phyloP scores from a whole-genome alignment of 1,140 invertebrate genomes.

The Penaeus vannamei region DNA sequence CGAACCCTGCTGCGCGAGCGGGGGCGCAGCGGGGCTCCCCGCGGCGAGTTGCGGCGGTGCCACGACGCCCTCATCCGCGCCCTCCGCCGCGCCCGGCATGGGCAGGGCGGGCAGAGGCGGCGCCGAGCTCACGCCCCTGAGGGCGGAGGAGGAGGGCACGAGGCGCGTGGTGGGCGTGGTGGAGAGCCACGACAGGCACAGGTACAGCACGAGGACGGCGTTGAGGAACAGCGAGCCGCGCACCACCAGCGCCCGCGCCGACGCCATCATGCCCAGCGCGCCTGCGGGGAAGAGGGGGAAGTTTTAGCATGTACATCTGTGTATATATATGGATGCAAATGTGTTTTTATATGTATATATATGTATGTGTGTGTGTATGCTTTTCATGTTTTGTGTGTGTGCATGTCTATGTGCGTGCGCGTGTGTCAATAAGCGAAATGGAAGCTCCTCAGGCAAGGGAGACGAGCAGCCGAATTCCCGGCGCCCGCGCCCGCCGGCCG shows the following conservation, averaged over 20 bases:
- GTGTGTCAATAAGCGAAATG: too few relatives aligned
- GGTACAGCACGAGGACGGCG: slow-evolving; percentile 60
- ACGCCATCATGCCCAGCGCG: slow-evolving; percentile 50
- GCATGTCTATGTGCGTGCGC: too few relatives aligned
- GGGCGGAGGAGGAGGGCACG: slow-evolving; percentile 5
- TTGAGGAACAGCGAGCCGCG: slow-evolving; percentile 61
- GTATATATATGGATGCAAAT: too few relatives aligned
- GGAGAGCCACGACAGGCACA: slow-evolving; percentile 59
- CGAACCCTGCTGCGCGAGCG: background rate
- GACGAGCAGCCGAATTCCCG: too few relatives aligned
- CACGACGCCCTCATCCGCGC: background rate
- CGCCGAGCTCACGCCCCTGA: background rate
- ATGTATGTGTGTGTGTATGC: too few relatives aligned
- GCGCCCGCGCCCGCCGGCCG: too few relatives aligned
- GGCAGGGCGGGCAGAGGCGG: background rate
- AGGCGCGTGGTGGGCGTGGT: slow-evolving; percentile 4
- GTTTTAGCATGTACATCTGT: too few relatives aligned
- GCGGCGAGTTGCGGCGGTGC: background rate
- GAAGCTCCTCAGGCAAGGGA: too few relatives aligned
- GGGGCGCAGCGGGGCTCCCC: background rate
- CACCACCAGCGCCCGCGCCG: slow-evolving; percentile 53
- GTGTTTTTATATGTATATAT: too few relatives aligned
- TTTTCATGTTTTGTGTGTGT: too few relatives aligned
- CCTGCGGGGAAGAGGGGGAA: background rate
- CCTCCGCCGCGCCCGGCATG: background rate